Evolutionary conservation across 2,888 invertebrate species (phyloP).

Genomic region (Heterodera filipjevi): DNA sequence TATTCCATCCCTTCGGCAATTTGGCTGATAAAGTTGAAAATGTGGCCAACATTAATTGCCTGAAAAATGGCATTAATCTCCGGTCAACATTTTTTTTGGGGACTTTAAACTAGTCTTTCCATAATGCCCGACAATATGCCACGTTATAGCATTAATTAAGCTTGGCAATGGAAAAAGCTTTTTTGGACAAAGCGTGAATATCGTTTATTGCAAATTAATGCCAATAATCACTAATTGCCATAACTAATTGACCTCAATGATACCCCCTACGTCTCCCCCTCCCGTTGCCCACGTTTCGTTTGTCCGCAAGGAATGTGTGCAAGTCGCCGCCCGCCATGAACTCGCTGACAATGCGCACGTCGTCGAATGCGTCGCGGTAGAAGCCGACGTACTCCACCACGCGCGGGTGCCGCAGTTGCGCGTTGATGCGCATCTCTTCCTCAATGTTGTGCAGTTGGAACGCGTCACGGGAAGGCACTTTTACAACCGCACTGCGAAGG

Average conservation of each 20-base stretch:
- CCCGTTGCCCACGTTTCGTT: conserved; percentile 42
- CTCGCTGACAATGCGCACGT: conserved; percentile 68
- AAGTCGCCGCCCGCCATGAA: conserved; percentile 70
- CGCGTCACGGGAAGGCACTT: conserved; percentile 33
- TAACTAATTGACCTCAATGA: not conserved
- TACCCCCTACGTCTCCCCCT: not conserved
- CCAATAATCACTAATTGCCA: not conserved
- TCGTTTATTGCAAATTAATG: too few species aligned
- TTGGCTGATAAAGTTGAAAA: conserved; percentile 68
- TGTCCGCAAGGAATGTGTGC: conserved; percentile 49
- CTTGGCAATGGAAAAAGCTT: too few species aligned
- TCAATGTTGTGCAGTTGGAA: conserved; percentile 27
- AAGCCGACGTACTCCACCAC: conserved; percentile 46
- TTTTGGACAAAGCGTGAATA: too few species aligned
- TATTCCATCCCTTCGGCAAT: conserved; percentile 70
- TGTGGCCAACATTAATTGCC: conserved; percentile 68
- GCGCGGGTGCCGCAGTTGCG: conserved; percentile 38
- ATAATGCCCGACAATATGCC: too few species aligned
- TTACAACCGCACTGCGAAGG: conserved; percentile 39
- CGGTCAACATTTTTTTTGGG: too few species aligned
- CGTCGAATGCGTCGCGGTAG: conserved; percentile 34
- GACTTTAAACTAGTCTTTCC: too few species aligned
- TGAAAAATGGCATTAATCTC: conserved; percentile 49
- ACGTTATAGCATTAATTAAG: too few species aligned
- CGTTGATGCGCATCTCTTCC: conserved; percentile 27